Evolutionary conservation across 2,888 invertebrate genomes (phyloP).

Genomic region (Hecatera dysodea): DNA sequence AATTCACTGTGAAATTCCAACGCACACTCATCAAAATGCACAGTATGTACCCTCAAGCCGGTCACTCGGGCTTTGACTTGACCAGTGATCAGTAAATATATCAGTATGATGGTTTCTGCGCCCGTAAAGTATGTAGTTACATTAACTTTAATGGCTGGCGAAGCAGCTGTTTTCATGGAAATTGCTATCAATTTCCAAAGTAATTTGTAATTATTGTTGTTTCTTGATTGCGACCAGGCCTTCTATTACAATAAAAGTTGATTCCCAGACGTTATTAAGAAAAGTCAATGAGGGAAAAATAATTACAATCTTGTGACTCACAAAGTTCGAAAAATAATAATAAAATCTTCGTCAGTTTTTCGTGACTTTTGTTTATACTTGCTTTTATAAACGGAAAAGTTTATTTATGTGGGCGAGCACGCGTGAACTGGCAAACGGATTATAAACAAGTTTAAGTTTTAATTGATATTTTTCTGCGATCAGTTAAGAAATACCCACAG

Average conservation of each 20-base stretch:
- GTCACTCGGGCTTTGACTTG: too few relatives aligned
- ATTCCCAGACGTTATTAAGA: not conserved
- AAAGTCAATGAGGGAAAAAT: not conserved
- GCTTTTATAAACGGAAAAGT: not conserved
- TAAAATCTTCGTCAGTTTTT: not conserved
- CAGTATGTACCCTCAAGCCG: too few relatives aligned
- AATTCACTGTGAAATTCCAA: too few relatives aligned
- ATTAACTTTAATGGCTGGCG: too few relatives aligned
- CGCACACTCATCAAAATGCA: too few relatives aligned
- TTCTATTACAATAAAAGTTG: not conserved
- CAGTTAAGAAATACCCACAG: too few relatives aligned
- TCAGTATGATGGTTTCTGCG: too few relatives aligned
- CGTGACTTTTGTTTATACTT: not conserved
- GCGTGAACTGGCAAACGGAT: not conserved
- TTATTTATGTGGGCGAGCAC: not conserved
- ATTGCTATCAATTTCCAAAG: not conserved
- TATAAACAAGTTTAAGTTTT: too few relatives aligned
- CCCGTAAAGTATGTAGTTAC: too few relatives aligned
- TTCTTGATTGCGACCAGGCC: not conserved
- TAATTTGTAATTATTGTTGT: constrained; percentile 5
- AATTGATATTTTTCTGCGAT: too few relatives aligned
- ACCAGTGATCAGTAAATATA: too few relatives aligned
- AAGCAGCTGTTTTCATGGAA: not conserved
- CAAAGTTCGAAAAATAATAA: not conserved
- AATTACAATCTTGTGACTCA: not conserved